A percentile compares a stretch with the other conserved stretches of the same genome.
These are phyloP conservation scores for Sylvicapra grimmia DNA, from an alignment of 2,113 vertebrate species.

Conservation along the genomic window DNA sequence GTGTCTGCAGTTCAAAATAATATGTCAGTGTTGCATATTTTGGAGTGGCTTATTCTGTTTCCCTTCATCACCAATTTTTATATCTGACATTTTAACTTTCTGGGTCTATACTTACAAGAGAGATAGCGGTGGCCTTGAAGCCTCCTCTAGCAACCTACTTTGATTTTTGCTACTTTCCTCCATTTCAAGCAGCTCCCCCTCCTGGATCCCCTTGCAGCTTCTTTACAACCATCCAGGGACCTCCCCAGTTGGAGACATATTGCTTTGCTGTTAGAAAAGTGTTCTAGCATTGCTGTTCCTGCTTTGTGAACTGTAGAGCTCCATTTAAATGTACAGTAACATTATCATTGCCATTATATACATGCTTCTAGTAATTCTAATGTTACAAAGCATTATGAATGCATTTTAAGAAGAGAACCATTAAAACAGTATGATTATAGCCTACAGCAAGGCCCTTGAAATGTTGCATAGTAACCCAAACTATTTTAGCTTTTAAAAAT, in stretches of 20 bases:
- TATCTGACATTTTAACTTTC: not conserved
- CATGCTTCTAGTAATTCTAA: constrained; percentile 26
- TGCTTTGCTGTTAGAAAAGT: not conserved
- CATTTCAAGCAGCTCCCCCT: not conserved
- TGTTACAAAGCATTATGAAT: constrained; percentile 11
- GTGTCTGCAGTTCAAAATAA: not conserved
- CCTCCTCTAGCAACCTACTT: not conserved
- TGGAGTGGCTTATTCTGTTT: not conserved
- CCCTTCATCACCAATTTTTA: not conserved
- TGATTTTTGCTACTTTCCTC: constrained; percentile 1
- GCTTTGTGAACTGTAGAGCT: not conserved
- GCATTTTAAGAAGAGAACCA: constrained; percentile 6
- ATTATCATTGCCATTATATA: constrained; percentile 6
- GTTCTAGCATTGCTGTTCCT: not conserved
- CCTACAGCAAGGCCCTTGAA: not conserved
- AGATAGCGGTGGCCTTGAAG: not conserved
- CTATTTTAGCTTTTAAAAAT: constrained; percentile 52
- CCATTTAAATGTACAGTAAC: constrained; percentile 7
- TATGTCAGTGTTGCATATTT: not conserved
- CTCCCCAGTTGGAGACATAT: not conserved
- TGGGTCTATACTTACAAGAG: not conserved
- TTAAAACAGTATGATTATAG: constrained; percentile 33
- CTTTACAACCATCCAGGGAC: not conserved
- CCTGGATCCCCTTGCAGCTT: not conserved
- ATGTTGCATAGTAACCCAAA: constrained; percentile 31